These are phyloP conservation scores for Orcinus orca DNA, from an alignment of 2,113 vertebrate genomes.

Conservation along the genomic window DNA sequence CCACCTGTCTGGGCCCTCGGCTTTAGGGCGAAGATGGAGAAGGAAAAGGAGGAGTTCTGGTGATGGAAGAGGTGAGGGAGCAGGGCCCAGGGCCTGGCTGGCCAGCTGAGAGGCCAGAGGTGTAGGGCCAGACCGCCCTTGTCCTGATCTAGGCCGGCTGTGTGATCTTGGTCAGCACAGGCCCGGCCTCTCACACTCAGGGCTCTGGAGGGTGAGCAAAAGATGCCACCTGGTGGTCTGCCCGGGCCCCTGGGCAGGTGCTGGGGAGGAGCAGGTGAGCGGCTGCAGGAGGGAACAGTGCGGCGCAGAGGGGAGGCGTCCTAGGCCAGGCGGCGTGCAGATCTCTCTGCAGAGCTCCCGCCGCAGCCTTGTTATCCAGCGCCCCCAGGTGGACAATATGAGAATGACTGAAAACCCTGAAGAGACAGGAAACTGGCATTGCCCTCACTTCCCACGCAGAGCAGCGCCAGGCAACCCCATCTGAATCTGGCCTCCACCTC, in stretches of 20 bases:
- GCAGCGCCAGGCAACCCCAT: accelerated
- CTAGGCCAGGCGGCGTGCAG: neutral
- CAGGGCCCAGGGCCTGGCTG: neutral
- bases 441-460: accelerated
- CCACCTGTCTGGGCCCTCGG: neutral
- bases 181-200: neutral
- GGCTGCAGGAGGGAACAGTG: accelerated
- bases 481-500: neutral
- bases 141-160: neutral
- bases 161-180: too few species aligned
- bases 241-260: accelerated
- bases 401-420: neutral
- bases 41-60: neutral
- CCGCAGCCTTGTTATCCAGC: neutral
- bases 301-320: neutral
- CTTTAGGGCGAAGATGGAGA: neutral
- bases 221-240: neutral
- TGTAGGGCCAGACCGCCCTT: neutral
- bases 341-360: accelerated
- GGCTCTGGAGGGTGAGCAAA: neutral
- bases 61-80: neutral
- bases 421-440: accelerated
- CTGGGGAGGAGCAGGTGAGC: neutral
- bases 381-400: neutral
- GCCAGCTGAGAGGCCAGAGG: neutral